phyloP scores from a whole-genome alignment of 2,797 vertebrate species.

The Pseudochaenichthys georgianus region DNA sequence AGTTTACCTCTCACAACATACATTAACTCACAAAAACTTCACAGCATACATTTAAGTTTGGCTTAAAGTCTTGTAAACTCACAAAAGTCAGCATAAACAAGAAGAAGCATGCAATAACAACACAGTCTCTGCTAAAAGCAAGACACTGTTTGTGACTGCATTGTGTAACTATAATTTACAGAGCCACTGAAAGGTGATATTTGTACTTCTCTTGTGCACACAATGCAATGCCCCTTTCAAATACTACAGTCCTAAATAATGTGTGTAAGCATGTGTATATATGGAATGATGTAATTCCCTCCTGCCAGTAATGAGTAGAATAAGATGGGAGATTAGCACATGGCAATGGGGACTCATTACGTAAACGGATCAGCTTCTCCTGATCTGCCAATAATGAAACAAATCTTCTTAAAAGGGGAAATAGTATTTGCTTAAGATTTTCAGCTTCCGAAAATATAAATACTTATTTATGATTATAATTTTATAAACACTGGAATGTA shows the following conservation, averaged over 20 bases:
- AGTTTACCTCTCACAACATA: not conserved
- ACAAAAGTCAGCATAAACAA: not conserved
- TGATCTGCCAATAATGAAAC: slow-evolving; percentile 42
- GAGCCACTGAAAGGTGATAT: not conserved
- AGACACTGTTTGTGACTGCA: not conserved
- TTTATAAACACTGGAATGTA: not conserved
- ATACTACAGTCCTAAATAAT: not conserved
- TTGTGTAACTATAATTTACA: not conserved
- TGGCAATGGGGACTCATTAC: slow-evolving; percentile 48
- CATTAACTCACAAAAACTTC: not conserved
- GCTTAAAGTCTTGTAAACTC: not conserved
- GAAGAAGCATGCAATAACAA: not conserved
- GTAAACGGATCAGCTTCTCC: slow-evolving; percentile 47
- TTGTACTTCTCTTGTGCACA: too few species aligned
- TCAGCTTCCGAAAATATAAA: slow-evolving; percentile 1
- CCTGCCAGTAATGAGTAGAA: slow-evolving; percentile 33
- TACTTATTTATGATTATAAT: not conserved
- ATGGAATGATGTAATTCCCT: slow-evolving; percentile 29
- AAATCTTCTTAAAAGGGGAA: slow-evolving; percentile 27
- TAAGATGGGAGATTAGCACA: slow-evolving; percentile 66
- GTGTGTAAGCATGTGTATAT: not conserved
- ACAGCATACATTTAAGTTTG: not conserved
- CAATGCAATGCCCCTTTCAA: not conserved
- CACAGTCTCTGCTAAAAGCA: not conserved
- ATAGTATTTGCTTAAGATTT: not conserved